A percentile compares a stretch with the other conserved stretches of the same genome.
phyloP scores from a whole-genome alignment of 2,113 vertebrate species.

The Camelus dromedarius region DNA sequence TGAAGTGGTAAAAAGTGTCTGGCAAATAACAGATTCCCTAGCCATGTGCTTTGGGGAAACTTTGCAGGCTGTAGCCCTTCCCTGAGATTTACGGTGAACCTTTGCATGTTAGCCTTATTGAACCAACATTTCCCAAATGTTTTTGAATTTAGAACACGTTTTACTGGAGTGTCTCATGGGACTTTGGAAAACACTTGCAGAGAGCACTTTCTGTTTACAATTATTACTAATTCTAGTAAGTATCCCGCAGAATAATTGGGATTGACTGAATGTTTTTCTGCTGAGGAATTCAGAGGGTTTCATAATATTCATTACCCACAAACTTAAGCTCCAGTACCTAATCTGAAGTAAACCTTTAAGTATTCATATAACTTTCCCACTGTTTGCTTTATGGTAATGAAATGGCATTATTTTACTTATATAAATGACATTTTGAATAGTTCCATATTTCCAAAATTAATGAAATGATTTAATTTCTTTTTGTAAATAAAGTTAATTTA shows the following conservation, averaged over 20 bases:
- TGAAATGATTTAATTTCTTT: conserved; percentile 54
- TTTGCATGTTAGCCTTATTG: background rate
- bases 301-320: background rate
- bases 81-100: background rate
- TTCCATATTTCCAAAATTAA: conserved; percentile 39
- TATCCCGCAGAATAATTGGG: background rate
- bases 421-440: conserved; percentile 57
- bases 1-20: background rate
- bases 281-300: conserved; percentile 51
- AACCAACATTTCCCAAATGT: conserved; percentile 37
- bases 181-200: conserved; percentile 16
- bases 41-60: background rate
- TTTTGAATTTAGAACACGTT: conserved; percentile 38
- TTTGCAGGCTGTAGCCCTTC: background rate
- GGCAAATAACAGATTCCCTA: background rate
- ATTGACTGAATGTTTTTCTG: conserved; percentile 38
- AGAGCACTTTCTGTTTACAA: conserved; percentile 38
- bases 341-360: conserved; percentile 68
- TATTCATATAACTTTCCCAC: conserved; percentile 7
- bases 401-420: conserved; percentile 59
- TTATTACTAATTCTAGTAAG: conserved; percentile 41
- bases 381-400: conserved; percentile 53
- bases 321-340: conserved; percentile 62
- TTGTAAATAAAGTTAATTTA: conserved; percentile 56
- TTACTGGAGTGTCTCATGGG: conserved; percentile 14